Conservation (phyloP, 2,797 vertebrate species). For the Myripristis jacobus region DNA sequence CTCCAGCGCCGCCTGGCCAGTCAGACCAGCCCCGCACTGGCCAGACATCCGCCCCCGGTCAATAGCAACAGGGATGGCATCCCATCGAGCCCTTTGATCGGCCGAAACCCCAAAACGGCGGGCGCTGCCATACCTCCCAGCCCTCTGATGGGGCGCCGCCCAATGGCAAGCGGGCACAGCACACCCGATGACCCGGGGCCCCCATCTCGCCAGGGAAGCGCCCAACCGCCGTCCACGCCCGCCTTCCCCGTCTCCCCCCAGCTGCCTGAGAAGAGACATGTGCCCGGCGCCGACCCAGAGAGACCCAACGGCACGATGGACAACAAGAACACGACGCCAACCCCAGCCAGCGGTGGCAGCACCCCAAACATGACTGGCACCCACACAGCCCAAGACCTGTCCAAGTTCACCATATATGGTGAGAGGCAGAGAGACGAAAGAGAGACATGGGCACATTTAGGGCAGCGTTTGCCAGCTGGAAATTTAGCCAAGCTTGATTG, state of each 20-base stretch:
- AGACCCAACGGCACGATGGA: constrained; percentile 85
- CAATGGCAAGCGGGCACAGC: constrained; percentile 81
- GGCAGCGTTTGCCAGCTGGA: too few relatives aligned
- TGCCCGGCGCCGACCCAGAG: constrained; percentile 89
- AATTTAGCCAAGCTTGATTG: too few relatives aligned
- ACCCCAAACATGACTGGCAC: constrained; percentile 83
- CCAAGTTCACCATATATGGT: constrained; percentile 95
- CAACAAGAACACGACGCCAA: constrained; percentile 84
- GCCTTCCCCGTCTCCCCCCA: constrained; percentile 90
- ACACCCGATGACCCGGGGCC: constrained; percentile 86
- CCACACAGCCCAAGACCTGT: constrained; percentile 88
- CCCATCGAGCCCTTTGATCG: constrained; percentile 78
- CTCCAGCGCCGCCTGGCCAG: constrained; percentile 87
- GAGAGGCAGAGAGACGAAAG: constrained; percentile 22
- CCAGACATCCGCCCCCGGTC: constrained; percentile 54
- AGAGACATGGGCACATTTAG: background rate
- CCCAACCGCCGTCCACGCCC: constrained; percentile 85
- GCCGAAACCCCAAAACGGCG: constrained; percentile 63
- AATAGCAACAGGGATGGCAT: constrained; percentile 39
- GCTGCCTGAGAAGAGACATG: constrained; percentile 91
- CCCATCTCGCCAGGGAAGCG: constrained; percentile 88
- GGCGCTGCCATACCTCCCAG: constrained; percentile 74
- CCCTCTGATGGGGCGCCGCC: constrained; percentile 86
- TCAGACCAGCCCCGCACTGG: constrained; percentile 78
- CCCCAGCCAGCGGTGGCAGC: constrained; percentile 79